Conservation (phyloP, 1,140 invertebrate species). For the Caenorhabditis latens region DNA sequence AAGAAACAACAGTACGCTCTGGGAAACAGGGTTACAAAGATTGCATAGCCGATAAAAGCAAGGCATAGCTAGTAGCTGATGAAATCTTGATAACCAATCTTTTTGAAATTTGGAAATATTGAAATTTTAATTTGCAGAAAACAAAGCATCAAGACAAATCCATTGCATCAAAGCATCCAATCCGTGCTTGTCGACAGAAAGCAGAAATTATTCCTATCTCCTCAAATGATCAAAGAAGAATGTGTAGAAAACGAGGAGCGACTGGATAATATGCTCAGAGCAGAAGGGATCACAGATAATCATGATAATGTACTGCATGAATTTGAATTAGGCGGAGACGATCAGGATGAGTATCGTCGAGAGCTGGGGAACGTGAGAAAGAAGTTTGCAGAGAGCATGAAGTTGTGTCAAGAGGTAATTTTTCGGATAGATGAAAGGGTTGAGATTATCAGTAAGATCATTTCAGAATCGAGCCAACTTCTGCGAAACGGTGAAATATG, state of each 20-base stretch:
- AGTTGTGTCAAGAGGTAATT: neutral
- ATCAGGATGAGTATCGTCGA: neutral
- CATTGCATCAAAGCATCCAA: neutral
- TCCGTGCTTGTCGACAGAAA: neutral
- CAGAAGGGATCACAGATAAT: neutral
- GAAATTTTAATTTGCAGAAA: neutral
- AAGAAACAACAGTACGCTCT: no score
- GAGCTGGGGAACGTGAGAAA: no score
- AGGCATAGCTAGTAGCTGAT: neutral
- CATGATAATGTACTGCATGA: neutral
- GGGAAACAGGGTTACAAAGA: no score
- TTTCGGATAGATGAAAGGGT: neutral
- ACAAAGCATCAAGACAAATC: neutral
- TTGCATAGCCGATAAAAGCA: no score
- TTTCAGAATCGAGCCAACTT: neutral
- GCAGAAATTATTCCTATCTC: neutral
- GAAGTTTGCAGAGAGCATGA: neutral
- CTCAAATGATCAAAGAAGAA: neutral
- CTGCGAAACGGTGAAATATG: neutral
- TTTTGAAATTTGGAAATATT: neutral
- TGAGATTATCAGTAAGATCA: neutral
- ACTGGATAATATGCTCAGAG: slow-evolving; percentile 33
- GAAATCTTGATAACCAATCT: neutral
- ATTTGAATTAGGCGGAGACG: no score
- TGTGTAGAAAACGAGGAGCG: neutral